These are phyloP conservation scores for Orthonyx spaldingii DNA, from an alignment of 2,113 vertebrate genomes.

Conservation along the genomic window DNA sequence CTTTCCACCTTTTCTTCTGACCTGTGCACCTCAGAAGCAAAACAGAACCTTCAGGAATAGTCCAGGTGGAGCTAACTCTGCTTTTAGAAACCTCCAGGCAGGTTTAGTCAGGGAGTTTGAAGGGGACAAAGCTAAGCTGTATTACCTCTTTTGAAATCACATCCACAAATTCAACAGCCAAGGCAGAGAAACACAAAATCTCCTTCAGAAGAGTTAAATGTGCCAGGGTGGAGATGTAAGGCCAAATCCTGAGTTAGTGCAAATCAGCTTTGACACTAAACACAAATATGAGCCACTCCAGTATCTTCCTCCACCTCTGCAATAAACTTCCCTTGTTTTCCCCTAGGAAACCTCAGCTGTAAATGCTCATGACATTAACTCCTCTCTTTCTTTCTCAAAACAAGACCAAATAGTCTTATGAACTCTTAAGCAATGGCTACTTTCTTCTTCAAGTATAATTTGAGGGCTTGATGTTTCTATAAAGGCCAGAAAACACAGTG, in stretches of 20 bases:
- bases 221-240: background rate
- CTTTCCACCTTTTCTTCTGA: background rate
- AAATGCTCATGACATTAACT: background rate
- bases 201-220: background rate
- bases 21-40: background rate
- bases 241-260: background rate
- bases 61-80: background rate
- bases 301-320: background rate
- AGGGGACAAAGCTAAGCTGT: background rate
- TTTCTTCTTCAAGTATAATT: background rate
- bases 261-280: background rate
- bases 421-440: background rate
- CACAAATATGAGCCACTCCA: background rate
- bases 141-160: background rate
- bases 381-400: background rate
- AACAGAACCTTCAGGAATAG: background rate
- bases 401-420: background rate
- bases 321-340: background rate
- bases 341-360: background rate
- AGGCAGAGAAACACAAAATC: background rate
- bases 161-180: background rate
- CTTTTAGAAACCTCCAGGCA: background rate
- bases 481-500: background rate
- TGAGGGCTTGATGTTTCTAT: background rate
- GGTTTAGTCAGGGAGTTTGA: background rate